These are phyloP conservation scores for Halocynthia aurantium DNA, from an alignment of 23 tunicate species.

Conservation along the genomic window DNA sequence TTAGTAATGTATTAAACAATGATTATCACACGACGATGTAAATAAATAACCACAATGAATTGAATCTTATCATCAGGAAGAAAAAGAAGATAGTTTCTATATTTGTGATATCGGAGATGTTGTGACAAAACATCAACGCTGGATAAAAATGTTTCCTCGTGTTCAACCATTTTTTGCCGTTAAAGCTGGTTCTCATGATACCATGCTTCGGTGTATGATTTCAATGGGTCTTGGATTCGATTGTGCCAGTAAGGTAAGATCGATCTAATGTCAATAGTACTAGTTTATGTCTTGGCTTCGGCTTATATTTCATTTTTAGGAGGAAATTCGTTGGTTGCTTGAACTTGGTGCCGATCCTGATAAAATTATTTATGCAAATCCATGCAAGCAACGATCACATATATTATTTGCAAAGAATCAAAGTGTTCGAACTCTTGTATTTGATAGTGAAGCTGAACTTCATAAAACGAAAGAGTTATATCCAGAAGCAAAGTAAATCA, in stretches of 20 bases:
- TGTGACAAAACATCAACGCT: slow-evolving; percentile 44
- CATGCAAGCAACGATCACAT: slow-evolving; percentile 93
- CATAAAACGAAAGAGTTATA: slow-evolving; percentile 61
- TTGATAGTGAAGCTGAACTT: slow-evolving; percentile 77
- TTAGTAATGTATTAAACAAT: too few relatives aligned
- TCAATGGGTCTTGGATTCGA: slow-evolving; percentile 85
- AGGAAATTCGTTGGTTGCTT: slow-evolving; percentile 66
- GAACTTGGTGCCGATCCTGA: slow-evolving; percentile 65
- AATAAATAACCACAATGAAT: too few relatives aligned
- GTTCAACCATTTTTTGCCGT: slow-evolving; percentile 73
- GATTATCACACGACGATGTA: too few relatives aligned
- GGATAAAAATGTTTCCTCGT: slow-evolving; percentile 66
- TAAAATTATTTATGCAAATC: slow-evolving; percentile 78
- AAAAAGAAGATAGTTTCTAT: slow-evolving; percentile 57
- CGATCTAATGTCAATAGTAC: neutral
- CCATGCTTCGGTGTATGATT: slow-evolving; percentile 40
- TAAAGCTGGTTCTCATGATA: slow-evolving; percentile 62
- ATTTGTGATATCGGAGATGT: slow-evolving; percentile 82
- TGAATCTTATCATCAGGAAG: neutral
- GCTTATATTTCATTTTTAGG: slow-evolving; percentile 10
- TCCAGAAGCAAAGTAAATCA: slow-evolving; percentile 16
- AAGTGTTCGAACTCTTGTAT: slow-evolving; percentile 42
- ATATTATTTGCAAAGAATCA: slow-evolving; percentile 54
- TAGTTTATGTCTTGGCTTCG: neutral
- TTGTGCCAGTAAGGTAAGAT: slow-evolving; percentile 92